Conservation (phyloP, 2,113 vertebrate species). For the Thryonomys swinderianus region DNA sequence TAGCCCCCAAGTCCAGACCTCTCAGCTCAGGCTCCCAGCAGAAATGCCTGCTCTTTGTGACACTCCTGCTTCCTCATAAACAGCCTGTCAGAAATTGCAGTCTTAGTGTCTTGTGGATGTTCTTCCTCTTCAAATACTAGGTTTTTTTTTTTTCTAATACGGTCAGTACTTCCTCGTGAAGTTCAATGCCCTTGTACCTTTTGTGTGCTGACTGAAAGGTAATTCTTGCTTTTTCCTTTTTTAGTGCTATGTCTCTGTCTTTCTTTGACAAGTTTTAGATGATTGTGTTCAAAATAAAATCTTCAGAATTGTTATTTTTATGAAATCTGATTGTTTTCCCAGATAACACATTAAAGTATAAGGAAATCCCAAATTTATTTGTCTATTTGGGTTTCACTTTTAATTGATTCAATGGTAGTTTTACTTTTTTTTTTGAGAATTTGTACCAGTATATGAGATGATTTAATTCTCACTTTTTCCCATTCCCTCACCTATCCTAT, state of each 20-base stretch:
- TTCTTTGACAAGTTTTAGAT: slow-evolving; percentile 27
- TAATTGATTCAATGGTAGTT: too few relatives aligned
- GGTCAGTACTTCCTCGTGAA: background rate
- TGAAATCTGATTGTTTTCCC: background rate
- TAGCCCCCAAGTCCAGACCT: background rate
- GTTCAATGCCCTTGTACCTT: background rate
- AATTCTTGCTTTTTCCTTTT: slow-evolving; percentile 33
- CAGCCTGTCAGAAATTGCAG: background rate
- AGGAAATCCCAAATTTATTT: slow-evolving; percentile 32
- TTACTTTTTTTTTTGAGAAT: too few relatives aligned
- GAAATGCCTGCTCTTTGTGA: background rate
- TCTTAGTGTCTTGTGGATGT: background rate
- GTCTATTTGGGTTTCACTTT: slow-evolving; percentile 27
- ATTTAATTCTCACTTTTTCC: too few relatives aligned
- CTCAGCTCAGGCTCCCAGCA: background rate
- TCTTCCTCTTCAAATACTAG: background rate
- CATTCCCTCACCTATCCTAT: too few relatives aligned
- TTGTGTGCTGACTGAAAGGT: slow-evolving; percentile 4
- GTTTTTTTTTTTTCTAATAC: background rate
- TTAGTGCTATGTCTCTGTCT: background rate
- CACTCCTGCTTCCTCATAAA: background rate
- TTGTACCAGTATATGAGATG: too few relatives aligned
- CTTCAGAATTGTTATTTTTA: slow-evolving; percentile 18
- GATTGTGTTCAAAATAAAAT: slow-evolving; percentile 41
- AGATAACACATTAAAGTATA: background rate